These are phyloP conservation scores for Hemiscyllium ocellatum DNA, from an alignment of 2,113 vertebrate genomes.

Conservation along the genomic window DNA sequence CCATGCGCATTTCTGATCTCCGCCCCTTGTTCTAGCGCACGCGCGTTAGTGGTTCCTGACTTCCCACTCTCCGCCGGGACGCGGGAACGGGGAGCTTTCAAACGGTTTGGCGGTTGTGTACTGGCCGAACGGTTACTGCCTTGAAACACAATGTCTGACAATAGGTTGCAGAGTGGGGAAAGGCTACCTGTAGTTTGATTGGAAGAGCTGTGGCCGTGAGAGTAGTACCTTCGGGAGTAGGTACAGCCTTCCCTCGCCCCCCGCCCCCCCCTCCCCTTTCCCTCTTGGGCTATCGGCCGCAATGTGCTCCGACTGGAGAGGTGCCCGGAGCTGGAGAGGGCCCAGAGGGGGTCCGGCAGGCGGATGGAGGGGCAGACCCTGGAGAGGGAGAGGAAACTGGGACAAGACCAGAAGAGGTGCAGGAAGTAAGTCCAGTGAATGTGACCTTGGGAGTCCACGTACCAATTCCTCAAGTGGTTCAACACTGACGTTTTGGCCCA, in stretches of 20 bases:
- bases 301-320: conserved; percentile 48
- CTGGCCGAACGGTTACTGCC: too few relatives aligned
- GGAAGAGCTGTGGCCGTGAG: too few relatives aligned
- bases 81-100: background rate
- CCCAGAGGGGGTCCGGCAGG: conserved; percentile 40
- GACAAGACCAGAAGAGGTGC: background rate
- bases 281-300: conserved; percentile 13
- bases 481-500: background rate
- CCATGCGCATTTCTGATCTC: too few relatives aligned
- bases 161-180: background rate
- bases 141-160: too few relatives aligned
- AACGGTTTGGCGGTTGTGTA: background rate
- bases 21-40: background rate
- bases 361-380: conserved; percentile 48
- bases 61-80: too few relatives aligned
- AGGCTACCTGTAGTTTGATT: background rate
- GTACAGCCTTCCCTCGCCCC: too few relatives aligned
- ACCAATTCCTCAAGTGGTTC: background rate
- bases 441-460: background rate
- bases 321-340: conserved; percentile 49
- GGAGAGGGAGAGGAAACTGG: conserved; percentile 40
- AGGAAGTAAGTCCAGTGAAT: background rate
- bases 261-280: too few relatives aligned
- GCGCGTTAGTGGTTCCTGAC: background rate
- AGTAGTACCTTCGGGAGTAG: too few relatives aligned